Evolutionary conservation across 2,888 invertebrate genomes (phyloP).

Genomic region (Callyntrura guangdongensis): DNA sequence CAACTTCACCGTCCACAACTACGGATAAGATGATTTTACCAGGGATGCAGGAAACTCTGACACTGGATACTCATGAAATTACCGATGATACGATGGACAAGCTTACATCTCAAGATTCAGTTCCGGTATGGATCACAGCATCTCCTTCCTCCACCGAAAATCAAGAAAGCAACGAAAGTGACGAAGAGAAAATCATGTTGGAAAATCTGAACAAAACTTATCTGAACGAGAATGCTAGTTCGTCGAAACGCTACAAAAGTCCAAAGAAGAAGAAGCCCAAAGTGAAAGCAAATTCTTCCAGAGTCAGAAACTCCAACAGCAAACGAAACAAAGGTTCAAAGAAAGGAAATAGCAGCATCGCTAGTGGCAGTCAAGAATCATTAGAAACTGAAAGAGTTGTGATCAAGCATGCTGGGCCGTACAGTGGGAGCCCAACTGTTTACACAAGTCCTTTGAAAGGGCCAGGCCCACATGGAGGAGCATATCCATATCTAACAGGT

Average conservation of each 20-base stretch:
- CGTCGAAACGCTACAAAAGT: conserved; percentile 70
- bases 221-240: conserved; percentile 30
- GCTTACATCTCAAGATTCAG: conserved; percentile 48
- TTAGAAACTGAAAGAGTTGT: conserved; percentile 67
- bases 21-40: conserved; percentile 63
- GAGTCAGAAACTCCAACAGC: conserved; percentile 53
- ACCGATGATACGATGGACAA: conserved; percentile 75
- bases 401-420: conserved; percentile 77
- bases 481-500: conserved; percentile 65
- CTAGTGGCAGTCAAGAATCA: conserved; percentile 51
- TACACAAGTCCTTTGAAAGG: conserved; percentile 71
- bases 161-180: conserved; percentile 58
- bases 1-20: conserved; percentile 55
- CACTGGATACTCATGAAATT: conserved; percentile 71
- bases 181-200: conserved; percentile 63
- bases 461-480: conserved; percentile 70
- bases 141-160: conserved; percentile 53
- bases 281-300: conserved; percentile 70
- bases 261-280: conserved; percentile 68
- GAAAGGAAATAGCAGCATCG: conserved; percentile 41
- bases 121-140: conserved; percentile 66
- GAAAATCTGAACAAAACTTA: conserved; percentile 72
- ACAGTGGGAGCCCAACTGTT: conserved; percentile 69
- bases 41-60: conserved; percentile 73
- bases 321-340: conserved; percentile 55